Conservation (phyloP, 2,113 vertebrate species). For the Melanerpes formicivorus region DNA sequence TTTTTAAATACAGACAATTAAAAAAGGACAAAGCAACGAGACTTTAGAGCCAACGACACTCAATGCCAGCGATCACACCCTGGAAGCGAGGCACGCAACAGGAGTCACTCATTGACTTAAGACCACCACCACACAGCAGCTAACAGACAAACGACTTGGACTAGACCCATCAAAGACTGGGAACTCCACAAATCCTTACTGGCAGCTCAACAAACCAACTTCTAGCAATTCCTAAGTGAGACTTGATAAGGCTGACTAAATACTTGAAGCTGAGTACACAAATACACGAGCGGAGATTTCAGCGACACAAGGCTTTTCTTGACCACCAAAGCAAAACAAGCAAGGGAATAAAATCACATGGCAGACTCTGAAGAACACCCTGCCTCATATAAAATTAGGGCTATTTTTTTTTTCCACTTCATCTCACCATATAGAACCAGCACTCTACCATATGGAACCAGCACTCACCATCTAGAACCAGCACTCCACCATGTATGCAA, state of each 20-base stretch:
- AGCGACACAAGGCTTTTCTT: neutral
- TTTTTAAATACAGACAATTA: neutral
- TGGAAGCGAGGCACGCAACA: neutral
- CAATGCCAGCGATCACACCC: neutral
- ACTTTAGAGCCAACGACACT: neutral
- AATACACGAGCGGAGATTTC: accelerated
- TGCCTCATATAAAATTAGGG: neutral
- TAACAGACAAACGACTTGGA: neutral
- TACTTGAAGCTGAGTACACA: neutral
- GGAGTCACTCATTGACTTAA: accelerated
- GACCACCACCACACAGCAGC: neutral
- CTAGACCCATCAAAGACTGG: neutral
- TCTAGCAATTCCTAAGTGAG: neutral
- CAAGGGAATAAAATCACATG: neutral
- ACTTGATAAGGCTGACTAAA: neutral
- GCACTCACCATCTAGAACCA: neutral
- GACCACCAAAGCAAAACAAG: neutral
- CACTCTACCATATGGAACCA: neutral
- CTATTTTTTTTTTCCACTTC: neutral
- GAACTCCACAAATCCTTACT: neutral
- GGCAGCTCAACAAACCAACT: neutral
- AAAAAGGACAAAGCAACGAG: neutral
- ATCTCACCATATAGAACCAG: neutral
- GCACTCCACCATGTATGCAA: neutral
- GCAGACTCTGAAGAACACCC: neutral